Conservation (phyloP, 35 echinoderm and acorn worm genomes). For the Holothuria glaberrima region DNA sequence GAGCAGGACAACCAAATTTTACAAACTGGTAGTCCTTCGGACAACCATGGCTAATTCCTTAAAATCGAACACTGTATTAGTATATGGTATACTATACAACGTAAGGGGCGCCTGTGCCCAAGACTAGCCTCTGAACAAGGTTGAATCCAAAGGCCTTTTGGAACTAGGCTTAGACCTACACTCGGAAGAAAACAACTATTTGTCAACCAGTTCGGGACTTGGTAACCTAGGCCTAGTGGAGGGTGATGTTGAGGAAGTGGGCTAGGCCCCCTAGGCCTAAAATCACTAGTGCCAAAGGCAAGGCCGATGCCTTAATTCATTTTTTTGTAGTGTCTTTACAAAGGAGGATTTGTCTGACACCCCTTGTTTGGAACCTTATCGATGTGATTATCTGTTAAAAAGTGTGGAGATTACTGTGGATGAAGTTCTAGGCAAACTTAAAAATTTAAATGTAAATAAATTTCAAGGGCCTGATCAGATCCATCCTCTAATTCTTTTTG, state of each 20-base stretch:
- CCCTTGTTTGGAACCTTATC: background rate
- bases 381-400: background rate
- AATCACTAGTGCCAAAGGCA: too few relatives aligned
- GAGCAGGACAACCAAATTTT: too few relatives aligned
- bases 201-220: background rate
- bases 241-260: background rate
- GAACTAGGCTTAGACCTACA: too few relatives aligned
- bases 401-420: background rate
- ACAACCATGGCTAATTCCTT: too few relatives aligned
- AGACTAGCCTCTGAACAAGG: too few relatives aligned
- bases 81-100: too few relatives aligned
- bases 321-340: conserved; percentile 8
- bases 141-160: conserved; percentile 12
- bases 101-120: too few relatives aligned
- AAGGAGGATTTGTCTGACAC: background rate
- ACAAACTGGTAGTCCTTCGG: too few relatives aligned
- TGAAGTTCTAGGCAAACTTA: background rate
- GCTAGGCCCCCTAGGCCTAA: too few relatives aligned
- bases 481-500: background rate
- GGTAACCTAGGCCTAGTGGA: too few relatives aligned
- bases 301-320: background rate
- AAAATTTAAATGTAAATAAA: too few relatives aligned
- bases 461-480: background rate
- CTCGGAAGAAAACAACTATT: background rate
- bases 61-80: too few relatives aligned